Evolutionary conservation across 2,888 invertebrate genomes (phyloP), one percentile per base, ranked within the genome.

Genomic region (Petrophora chlorosata): DNA sequence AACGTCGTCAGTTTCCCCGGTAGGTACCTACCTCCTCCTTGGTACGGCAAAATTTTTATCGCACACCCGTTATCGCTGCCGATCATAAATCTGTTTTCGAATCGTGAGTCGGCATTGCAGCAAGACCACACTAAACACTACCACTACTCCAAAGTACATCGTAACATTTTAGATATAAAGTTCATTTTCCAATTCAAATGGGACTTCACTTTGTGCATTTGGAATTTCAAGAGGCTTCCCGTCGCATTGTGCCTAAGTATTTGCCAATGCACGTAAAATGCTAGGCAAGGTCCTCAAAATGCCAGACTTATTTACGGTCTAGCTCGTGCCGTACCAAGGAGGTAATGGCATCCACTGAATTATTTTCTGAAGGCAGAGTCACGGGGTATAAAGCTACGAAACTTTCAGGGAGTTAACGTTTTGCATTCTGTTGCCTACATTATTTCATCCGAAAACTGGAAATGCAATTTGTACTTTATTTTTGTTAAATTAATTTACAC

Each of bases 81-180:
- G 86, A 89, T 87, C 90, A 88, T 90, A 90, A 90, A 90, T 90
- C 87, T 86, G 86, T 87, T 90, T 90, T 88, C 81, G 79, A 89
- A 85, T 88, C 87, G 86, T 86, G 83, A 86, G 80, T 85, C 82
- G 85, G 85, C 80, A 76, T 78, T 74, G 69, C 67, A 75, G 73
- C 75, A 72, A 79, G 70, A 73, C 73, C 73, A 78, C 75, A 76
- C 76, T 67, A 63, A 60, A 62, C 47, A 52, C 57, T 59, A 59
- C 48, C 49, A 55, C 65, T 74, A 64, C 62, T 70, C 73, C 64
- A 84, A 80, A 76, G 63, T 69, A 61, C 65, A 80, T 76, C 76
- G 65, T 82, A 72, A 66, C 49, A 33, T 40, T 45, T 39, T 55
- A 61, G 70, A 59, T 59, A 73, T 86, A 88, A 82, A 85, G 87